These are phyloP conservation scores for Plodia interpunctella DNA, from an alignment of 1,140 invertebrate species.

Conservation along the genomic window DNA sequence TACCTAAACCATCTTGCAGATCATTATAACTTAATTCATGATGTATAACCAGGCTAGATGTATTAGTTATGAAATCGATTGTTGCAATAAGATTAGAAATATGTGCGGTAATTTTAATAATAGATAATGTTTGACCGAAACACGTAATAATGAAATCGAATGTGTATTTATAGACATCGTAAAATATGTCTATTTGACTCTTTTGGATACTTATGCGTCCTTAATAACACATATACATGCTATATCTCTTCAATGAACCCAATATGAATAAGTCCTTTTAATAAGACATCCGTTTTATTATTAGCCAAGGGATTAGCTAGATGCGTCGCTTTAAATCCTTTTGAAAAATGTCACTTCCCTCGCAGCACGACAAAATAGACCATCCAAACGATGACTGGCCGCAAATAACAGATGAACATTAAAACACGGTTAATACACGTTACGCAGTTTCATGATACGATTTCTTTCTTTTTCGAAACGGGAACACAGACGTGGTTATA, in stretches of 20 bases:
- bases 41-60: too few relatives aligned
- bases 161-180: too few relatives aligned
- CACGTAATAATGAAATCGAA: too few relatives aligned
- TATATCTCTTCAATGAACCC: neutral
- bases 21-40: too few relatives aligned
- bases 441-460: slow-evolving; percentile 19
- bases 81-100: neutral
- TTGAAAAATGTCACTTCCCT: slow-evolving; percentile 35
- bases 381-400: slow-evolving; percentile 20
- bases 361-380: slow-evolving; percentile 27
- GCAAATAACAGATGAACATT: slow-evolving; percentile 19
- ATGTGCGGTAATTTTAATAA: neutral
- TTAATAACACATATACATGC: too few relatives aligned
- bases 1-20: too few relatives aligned
- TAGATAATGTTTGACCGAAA: too few relatives aligned
- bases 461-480: slow-evolving; percentile 18
- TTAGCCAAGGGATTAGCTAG: slow-evolving; percentile 26
- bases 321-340: slow-evolving; percentile 31
- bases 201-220: too few relatives aligned
- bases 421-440: slow-evolving; percentile 29
- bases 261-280: neutral
- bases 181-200: too few relatives aligned
- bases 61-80: too few relatives aligned
- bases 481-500: slow-evolving; percentile 15
- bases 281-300: slow-evolving; percentile 24